Evolutionary conservation across 2,888 invertebrate species (phyloP).

Genomic region (Andrena bucephala): DNA sequence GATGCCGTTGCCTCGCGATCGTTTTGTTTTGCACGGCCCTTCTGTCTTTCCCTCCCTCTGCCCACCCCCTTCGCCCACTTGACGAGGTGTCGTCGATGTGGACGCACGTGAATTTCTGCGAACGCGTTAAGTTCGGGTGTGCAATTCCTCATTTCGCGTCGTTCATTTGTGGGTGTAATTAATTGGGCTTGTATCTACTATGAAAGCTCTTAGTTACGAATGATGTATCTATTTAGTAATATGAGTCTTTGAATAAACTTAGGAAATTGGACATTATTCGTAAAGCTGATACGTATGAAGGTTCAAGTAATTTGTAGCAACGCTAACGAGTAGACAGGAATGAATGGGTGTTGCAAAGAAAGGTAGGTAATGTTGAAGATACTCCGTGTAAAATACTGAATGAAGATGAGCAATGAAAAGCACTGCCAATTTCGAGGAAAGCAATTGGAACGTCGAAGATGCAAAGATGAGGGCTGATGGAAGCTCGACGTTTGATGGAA

Average conservation of each 20-base stretch:
- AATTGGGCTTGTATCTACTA: too few relatives aligned
- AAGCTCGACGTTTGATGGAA: slow-evolving; percentile 3
- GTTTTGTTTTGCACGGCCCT: slow-evolving; percentile 5
- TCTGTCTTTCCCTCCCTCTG: slow-evolving; percentile 3
- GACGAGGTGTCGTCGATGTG: neutral
- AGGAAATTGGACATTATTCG: too few relatives aligned
- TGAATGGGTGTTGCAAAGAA: too few relatives aligned
- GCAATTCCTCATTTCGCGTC: too few relatives aligned
- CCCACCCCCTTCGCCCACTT: neutral
- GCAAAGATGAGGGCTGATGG: slow-evolving; percentile 28
- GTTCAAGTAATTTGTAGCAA: too few relatives aligned
- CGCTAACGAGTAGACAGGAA: too few relatives aligned
- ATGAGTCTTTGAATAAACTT: too few relatives aligned
- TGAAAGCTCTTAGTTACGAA: too few relatives aligned
- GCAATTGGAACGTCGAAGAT: slow-evolving; percentile 35
- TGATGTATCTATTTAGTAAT: too few relatives aligned
- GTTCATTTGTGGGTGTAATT: too few relatives aligned
- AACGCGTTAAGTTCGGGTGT: too few relatives aligned
- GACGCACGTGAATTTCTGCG: neutral
- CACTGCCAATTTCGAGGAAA: neutral
- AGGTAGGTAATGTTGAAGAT: neutral
- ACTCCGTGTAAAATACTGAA: neutral
- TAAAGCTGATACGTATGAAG: too few relatives aligned
- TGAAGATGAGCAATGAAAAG: neutral
- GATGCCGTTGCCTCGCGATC: slow-evolving; percentile 15